Percentiles rank a stretch among this genome's conserved stretches.
Evolutionary conservation across 2,888 invertebrate species (phyloP).

Genomic region (Norana najaformis): DNA sequence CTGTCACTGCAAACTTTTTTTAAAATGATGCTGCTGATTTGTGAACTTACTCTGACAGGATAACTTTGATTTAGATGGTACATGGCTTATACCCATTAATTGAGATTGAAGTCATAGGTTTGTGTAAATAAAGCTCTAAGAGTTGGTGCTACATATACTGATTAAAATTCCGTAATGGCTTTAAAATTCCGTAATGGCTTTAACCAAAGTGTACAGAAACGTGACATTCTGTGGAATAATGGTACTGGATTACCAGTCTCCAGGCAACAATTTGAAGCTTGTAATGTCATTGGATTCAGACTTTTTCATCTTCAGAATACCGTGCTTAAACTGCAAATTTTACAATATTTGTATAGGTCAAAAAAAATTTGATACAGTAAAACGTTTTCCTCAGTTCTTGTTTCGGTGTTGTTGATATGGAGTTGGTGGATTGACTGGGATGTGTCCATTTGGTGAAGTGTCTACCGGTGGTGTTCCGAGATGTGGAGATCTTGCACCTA

Average conservation of each 20-base stretch:
- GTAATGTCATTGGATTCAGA: not conserved
- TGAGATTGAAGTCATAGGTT: conserved; percentile 13
- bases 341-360: conserved; percentile 13
- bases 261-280: conserved; percentile 4
- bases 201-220: not conserved
- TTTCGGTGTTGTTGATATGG: not conserved
- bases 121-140: not conserved
- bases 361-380: not conserved
- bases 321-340: not conserved
- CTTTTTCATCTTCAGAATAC: not conserved
- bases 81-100: not conserved
- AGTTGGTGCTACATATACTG: not conserved
- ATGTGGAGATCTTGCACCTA: not conserved
- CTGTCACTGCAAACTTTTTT: not conserved
- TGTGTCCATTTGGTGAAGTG: not conserved
- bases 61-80: not conserved
- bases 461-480: not conserved
- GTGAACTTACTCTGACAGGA: not conserved
- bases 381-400: not conserved
- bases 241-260: too few relatives aligned
- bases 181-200: conserved; percentile 3
- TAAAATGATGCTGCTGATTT: not conserved
- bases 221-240: not conserved
- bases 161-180: conserved; percentile 3
- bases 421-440: not conserved